These are phyloP conservation scores for Macrobrachium rosenbergii DNA, from an alignment of 1,140 invertebrate genomes.

Conservation along the genomic window DNA sequence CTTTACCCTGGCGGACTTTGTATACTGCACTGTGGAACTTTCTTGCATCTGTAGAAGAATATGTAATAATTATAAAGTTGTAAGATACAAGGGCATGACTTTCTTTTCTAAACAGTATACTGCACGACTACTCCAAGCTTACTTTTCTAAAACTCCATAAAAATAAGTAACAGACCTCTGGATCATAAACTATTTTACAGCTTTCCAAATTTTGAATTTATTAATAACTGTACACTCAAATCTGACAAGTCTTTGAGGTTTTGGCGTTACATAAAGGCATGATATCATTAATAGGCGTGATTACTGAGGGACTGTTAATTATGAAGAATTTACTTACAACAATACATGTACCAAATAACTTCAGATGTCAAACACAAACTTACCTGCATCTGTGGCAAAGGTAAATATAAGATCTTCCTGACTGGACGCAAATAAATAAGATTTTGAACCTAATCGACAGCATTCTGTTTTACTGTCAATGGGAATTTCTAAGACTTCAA, in stretches of 20 bases:
- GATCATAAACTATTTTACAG: too few relatives aligned
- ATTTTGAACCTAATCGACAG: slow-evolving; percentile 77
- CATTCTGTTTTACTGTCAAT: slow-evolving; percentile 79
- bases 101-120: background rate
- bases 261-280: too few relatives aligned
- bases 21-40: slow-evolving; percentile 83
- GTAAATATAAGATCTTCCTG: slow-evolving; percentile 74
- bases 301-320: too few relatives aligned
- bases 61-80: background rate
- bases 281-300: too few relatives aligned
- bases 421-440: slow-evolving; percentile 80
- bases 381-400: slow-evolving; percentile 65
- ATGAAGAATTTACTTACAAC: background rate
- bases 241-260: too few relatives aligned
- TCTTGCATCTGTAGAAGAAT: slow-evolving; percentile 77
- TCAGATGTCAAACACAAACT: background rate
- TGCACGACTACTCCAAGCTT: background rate
- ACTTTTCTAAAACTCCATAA: background rate
- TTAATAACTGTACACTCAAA: too few relatives aligned
- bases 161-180: too few relatives aligned
- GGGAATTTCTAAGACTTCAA: slow-evolving; percentile 76
- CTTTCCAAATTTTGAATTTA: too few relatives aligned
- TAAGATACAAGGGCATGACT: background rate
- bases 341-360: background rate
- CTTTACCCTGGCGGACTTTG: slow-evolving; percentile 83